phyloP scores from a whole-genome alignment of 2,888 invertebrate species.

The Eupithecia tripunctaria region DNA sequence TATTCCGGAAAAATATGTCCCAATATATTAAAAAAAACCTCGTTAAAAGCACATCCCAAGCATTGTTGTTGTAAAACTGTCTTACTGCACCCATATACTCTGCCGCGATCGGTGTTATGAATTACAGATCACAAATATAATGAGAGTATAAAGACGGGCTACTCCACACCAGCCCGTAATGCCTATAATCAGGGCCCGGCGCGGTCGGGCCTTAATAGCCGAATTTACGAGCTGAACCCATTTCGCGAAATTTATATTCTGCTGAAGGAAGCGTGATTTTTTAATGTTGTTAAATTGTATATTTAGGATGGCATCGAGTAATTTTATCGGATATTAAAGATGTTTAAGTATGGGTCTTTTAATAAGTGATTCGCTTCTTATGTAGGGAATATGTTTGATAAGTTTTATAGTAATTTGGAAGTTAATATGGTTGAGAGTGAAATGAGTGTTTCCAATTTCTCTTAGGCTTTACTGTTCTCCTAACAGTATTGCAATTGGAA shows the following conservation, averaged over 20 bases:
- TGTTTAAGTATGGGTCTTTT: constrained; percentile 13
- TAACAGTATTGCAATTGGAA: not conserved
- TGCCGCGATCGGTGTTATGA: constrained; percentile 51
- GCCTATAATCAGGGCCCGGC: constrained; percentile 43
- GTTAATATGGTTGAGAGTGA: not conserved
- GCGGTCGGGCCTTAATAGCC: constrained; percentile 44
- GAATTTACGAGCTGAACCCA: constrained; percentile 65
- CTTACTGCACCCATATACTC: constrained; percentile 13
- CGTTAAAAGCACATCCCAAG: not conserved
- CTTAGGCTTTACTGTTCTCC: no score
- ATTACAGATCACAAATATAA: constrained; percentile 59
- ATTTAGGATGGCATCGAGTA: constrained; percentile 32
- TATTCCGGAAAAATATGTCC: not conserved
- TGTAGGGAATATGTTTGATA: not conserved
- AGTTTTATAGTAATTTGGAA: not conserved
- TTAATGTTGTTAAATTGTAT: constrained; percentile 53
- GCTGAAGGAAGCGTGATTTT: constrained; percentile 59
- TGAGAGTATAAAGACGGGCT: constrained; percentile 54
- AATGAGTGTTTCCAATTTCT: no score
- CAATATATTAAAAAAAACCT: no score
- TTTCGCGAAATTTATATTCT: constrained; percentile 68
- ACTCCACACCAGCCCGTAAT: constrained; percentile 44
- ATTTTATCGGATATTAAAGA: constrained; percentile 36
- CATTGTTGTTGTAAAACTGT: not conserved
- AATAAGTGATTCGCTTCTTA: constrained; percentile 13